Evolutionary conservation across 2,888 invertebrate genomes (phyloP).

Genomic region (Smittia aterrima): DNA sequence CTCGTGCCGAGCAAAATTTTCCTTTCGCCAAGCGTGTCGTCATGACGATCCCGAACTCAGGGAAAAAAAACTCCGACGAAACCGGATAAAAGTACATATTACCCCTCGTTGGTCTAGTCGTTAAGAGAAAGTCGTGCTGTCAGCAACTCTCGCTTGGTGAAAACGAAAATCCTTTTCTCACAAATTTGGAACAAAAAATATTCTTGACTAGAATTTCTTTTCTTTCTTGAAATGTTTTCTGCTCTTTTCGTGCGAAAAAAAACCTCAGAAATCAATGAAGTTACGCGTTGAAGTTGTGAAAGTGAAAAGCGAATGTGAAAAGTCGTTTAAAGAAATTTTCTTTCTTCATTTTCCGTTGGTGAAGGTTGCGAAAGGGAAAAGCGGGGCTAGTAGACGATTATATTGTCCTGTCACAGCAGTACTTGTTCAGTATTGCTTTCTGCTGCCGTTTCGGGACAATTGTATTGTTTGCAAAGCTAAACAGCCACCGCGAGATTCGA

Average conservation of each 20-base stretch:
- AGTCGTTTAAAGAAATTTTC: too few species aligned
- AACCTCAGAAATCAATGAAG: not conserved
- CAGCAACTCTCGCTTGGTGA: slow-evolving; percentile 21
- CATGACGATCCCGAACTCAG: slow-evolving; percentile 15
- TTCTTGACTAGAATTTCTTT: not conserved
- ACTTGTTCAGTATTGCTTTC: slow-evolving; percentile 59
- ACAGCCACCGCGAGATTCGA: not conserved
- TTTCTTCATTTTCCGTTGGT: not conserved
- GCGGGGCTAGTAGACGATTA: slow-evolving; percentile 64
- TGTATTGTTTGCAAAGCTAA: slow-evolving; percentile 57
- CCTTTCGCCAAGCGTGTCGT: slow-evolving; percentile 18
- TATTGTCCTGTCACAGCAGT: slow-evolving; percentile 99
- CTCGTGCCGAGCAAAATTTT: slow-evolving; percentile 5
- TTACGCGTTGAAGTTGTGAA: not conserved
- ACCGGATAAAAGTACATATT: slow-evolving; percentile 37
- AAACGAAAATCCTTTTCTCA: not conserved
- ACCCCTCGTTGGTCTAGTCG: slow-evolving; percentile 38
- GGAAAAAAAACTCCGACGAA: not conserved
- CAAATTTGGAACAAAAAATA: not conserved
- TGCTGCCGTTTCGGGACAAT: slow-evolving; percentile 95
- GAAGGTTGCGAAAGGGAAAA: not conserved
- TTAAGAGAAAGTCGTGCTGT: slow-evolving; percentile 29
- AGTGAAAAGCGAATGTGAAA: not conserved
- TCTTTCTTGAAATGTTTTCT: not conserved
- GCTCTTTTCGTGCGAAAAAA: not conserved